These are phyloP conservation scores for Sigmodon hispidus DNA, from an alignment of 2,113 vertebrate genomes.

Conservation along the genomic window DNA sequence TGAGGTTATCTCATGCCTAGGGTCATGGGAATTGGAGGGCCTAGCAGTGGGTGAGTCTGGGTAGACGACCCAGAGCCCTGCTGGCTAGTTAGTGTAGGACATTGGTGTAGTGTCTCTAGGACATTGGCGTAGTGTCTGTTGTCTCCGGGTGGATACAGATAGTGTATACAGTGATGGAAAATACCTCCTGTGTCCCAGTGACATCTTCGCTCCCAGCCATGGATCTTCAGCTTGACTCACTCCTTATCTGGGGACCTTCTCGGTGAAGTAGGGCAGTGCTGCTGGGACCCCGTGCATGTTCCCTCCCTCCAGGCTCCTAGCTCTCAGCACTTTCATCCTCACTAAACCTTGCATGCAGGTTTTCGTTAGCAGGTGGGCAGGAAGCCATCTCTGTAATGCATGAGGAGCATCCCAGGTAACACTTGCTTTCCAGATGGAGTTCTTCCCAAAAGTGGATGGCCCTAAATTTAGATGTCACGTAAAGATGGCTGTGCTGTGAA, in stretches of 20 bases:
- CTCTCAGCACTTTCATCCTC: not conserved
- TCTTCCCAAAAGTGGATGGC: not conserved
- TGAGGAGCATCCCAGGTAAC: not conserved
- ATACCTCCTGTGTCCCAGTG: fast-evolving
- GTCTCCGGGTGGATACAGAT: not conserved
- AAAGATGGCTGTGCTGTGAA: not conserved
- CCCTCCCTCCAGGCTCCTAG: not conserved
- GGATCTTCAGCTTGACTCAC: not conserved
- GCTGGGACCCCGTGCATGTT: fast-evolving
- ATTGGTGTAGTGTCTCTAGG: not conserved
- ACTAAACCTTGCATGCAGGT: not conserved
- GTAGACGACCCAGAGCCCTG: not conserved
- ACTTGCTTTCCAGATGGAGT: not conserved
- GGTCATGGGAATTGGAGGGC: not conserved
- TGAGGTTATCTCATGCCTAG: not conserved
- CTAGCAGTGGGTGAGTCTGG: not conserved
- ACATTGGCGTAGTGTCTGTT: not conserved
- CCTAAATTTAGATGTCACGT: not conserved
- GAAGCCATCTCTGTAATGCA: not conserved
- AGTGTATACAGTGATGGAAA: not conserved
- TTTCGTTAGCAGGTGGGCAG: not conserved
- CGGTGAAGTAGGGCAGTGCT: too few species aligned
- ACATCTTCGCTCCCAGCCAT: fast-evolving
- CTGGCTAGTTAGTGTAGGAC: fast-evolving
- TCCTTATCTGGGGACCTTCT: fast-evolving